phyloP scores from a whole-genome alignment of 2,888 invertebrate species.

The Hoplodrina ambigua region DNA sequence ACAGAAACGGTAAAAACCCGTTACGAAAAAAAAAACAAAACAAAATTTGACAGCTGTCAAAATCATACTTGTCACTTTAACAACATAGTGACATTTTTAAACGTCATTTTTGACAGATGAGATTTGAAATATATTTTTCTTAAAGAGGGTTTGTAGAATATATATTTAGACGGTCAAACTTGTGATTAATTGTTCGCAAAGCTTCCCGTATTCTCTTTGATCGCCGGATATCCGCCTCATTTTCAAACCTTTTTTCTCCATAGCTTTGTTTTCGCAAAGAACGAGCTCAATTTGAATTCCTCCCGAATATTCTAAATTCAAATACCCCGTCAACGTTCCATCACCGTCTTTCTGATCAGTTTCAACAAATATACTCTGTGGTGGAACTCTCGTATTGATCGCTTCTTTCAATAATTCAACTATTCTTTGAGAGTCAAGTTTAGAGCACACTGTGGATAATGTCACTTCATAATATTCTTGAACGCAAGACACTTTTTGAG shows the following conservation, averaged over 20 bases:
- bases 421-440: conserved; percentile 94
- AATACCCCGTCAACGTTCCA: conserved; percentile 86
- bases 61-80: conserved; percentile 28
- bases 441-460: conserved; percentile 94
- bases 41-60: conserved; percentile 45
- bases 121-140: not conserved
- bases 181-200: conserved; percentile 96
- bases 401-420: conserved; percentile 95
- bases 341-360: conserved; percentile 78
- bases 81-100: conserved; percentile 3
- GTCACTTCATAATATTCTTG: conserved; percentile 93
- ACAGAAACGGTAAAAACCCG: conserved; percentile 19
- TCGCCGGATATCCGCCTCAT: conserved; percentile 97
- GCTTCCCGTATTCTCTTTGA: conserved; percentile 95
- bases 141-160: conserved; percentile 10
- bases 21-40: not conserved
- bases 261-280: conserved; percentile 93
- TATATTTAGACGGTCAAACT: conserved; percentile 93
- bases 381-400: conserved; percentile 94
- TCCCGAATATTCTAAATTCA: conserved; percentile 94
- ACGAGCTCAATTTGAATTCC: conserved; percentile 96
- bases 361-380: conserved; percentile 89
- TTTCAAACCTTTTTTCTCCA: conserved; percentile 95
- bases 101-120: conserved; percentile 20
- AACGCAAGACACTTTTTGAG: conserved; percentile 82